A percentile compares a stretch with the other conserved stretches of the same genome.
Evolutionary conservation across 2,888 invertebrate species (phyloP).

Genomic region (Anthrax anthrax): DNA sequence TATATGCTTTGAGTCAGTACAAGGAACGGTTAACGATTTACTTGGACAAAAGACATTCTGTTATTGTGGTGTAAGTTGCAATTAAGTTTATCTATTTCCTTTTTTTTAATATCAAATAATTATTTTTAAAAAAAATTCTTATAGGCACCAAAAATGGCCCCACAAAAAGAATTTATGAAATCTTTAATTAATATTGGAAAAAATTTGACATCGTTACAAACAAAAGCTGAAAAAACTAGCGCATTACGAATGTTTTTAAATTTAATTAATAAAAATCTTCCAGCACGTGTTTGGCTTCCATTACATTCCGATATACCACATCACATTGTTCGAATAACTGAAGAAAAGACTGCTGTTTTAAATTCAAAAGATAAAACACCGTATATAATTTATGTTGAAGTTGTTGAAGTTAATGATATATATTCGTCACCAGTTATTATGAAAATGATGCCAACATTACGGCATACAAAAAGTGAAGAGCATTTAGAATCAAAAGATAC

Average conservation of each 20-base stretch:
- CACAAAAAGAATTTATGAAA: constrained; percentile 75
- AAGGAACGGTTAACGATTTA: constrained; percentile 62
- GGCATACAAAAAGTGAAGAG: constrained; percentile 91
- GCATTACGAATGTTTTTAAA: constrained; percentile 85
- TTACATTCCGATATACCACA: constrained; percentile 69
- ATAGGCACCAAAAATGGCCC: constrained; percentile 66
- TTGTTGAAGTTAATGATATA: constrained; percentile 71
- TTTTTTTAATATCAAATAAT: background rate
- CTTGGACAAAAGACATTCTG: constrained; percentile 64
- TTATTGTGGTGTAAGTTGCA: constrained; percentile 56
- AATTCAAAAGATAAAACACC: constrained; percentile 89
- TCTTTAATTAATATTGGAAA: constrained; percentile 78
- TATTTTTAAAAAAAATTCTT: constrained; percentile 11
- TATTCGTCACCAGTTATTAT: constrained; percentile 74
- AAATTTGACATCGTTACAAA: constrained; percentile 62
- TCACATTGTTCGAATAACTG: constrained; percentile 91
- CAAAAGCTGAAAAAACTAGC: constrained; percentile 85
- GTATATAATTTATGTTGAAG: constrained; percentile 96
- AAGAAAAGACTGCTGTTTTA: constrained; percentile 91
- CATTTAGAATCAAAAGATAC: constrained; percentile 46
- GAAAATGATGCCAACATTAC: constrained; percentile 72
- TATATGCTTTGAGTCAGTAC: constrained; percentile 74
- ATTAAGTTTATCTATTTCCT: background rate
- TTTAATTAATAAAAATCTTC: constrained; percentile 88
- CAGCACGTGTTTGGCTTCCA: constrained; percentile 96